Evolutionary conservation across 1,140 invertebrate species (phyloP).

Genomic region (Temnothorax longispinosus): DNA sequence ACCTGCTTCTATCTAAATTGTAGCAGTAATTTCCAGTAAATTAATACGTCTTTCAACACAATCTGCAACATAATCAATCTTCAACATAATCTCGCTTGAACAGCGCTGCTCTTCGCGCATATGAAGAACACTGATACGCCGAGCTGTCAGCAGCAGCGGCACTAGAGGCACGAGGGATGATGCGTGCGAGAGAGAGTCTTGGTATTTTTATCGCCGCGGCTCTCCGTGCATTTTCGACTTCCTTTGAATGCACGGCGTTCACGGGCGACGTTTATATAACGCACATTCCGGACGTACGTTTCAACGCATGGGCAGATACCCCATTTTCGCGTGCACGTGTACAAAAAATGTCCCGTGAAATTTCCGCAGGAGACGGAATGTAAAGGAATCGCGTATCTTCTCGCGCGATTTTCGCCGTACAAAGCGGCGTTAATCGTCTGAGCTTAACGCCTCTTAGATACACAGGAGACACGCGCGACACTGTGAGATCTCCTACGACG

Average conservation of each 20-base stretch:
- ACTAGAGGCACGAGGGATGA: neutral
- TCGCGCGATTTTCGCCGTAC: neutral
- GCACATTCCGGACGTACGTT: conserved; percentile 35
- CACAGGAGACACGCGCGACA: neutral
- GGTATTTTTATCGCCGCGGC: conserved; percentile 22
- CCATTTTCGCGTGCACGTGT: neutral
- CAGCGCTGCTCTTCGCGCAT: neutral
- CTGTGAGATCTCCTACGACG: neutral
- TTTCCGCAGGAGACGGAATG: neutral
- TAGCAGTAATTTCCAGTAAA: neutral
- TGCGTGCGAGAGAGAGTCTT: neutral
- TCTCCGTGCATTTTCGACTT: neutral
- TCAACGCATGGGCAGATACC: conserved; percentile 12
- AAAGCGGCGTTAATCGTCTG: conserved; percentile 1
- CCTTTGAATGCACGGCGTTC: conserved; percentile 9
- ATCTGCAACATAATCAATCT: neutral
- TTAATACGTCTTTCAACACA: conserved; percentile 2
- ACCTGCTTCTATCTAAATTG: neutral
- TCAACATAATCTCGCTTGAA: conserved; percentile 5
- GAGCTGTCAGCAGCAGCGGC: neutral
- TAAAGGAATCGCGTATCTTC: neutral
- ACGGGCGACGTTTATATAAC: conserved; percentile 34
- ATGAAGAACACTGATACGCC: neutral
- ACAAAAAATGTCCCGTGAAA: conserved; percentile 37
- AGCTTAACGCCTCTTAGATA: neutral